Evolutionary conservation across 2,888 invertebrate species (phyloP).

Genomic region (Brachynemurus nebulosus): DNA sequence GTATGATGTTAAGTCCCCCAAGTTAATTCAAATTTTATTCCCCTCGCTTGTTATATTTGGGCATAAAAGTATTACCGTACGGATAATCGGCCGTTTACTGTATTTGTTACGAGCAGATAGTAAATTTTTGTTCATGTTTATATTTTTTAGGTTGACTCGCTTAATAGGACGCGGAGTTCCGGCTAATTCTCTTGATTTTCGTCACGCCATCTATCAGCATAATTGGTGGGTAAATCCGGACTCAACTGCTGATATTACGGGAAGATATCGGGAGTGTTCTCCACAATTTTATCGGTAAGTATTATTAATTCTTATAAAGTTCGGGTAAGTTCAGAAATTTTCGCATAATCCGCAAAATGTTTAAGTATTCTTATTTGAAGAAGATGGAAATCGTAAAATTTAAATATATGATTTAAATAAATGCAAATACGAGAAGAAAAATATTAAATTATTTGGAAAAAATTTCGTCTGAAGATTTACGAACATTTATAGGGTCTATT

Average conservation of each 20-base stretch:
- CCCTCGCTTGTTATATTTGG: too few species aligned
- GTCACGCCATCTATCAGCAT: conserved; percentile 60
- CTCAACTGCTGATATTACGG: conserved; percentile 48
- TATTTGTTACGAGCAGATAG: background rate
- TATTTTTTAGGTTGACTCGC: background rate
- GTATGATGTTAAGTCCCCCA: too few species aligned
- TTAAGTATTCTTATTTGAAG: too few species aligned
- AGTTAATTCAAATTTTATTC: too few species aligned
- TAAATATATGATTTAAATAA: background rate
- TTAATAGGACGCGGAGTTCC: background rate
- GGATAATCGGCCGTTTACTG: too few species aligned
- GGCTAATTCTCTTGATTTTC: conserved; percentile 27
- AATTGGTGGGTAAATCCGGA: conserved; percentile 57
- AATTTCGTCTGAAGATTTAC: too few species aligned
- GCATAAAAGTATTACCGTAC: too few species aligned
- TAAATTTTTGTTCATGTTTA: background rate
- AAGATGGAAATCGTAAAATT: background rate
- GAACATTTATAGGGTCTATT: too few species aligned
- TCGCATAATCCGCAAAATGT: too few species aligned
- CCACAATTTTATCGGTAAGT: conserved; percentile 60
- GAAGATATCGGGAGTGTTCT: conserved; percentile 56
- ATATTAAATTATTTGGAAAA: too few species aligned
- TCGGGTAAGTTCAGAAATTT: too few species aligned
- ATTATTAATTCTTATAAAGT: conserved; percentile 5
- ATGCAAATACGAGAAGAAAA: too few species aligned